These are phyloP conservation scores for Platalea minor DNA, from an alignment of 2,797 vertebrate species.

Conservation along the genomic window DNA sequence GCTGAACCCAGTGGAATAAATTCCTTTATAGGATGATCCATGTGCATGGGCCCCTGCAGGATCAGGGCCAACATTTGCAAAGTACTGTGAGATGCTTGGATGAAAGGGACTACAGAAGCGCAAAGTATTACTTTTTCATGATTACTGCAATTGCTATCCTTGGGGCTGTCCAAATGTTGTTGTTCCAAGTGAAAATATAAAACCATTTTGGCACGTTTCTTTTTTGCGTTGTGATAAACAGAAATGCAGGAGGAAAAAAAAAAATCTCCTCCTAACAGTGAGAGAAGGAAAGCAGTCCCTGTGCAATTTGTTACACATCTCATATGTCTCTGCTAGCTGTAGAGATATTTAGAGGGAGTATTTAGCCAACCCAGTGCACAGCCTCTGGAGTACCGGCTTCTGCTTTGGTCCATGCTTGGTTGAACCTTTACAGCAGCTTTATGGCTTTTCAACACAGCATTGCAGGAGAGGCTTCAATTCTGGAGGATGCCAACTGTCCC, in stretches of 20 bases:
- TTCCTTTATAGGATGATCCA: not conserved
- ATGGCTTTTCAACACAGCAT: not conserved
- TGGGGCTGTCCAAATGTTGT: constrained; percentile 32
- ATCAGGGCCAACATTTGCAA: not conserved
- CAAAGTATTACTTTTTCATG: constrained; percentile 59
- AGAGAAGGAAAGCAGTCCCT: constrained; percentile 32
- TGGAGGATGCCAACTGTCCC: constrained; percentile 10
- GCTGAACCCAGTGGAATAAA: not conserved
- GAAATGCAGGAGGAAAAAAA: constrained; percentile 6
- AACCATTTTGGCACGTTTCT: constrained; percentile 19
- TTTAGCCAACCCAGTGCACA: constrained; percentile 24
- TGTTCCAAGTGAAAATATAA: constrained; percentile 40
- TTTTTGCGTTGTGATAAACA: not conserved
- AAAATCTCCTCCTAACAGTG: not conserved
- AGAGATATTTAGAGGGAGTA: constrained; percentile 25
- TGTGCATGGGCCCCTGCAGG: not conserved
- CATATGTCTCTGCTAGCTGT: constrained; percentile 30
- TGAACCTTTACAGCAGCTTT: constrained; percentile 45
- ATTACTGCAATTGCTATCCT: constrained; percentile 24
- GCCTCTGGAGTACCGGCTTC: not conserved
- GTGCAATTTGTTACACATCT: constrained; percentile 59
- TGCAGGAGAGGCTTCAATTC: constrained; percentile 15
- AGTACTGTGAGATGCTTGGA: constrained; percentile 18
- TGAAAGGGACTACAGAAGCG: not conserved
- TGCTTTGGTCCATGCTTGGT: constrained; percentile 53